These are phyloP conservation scores for Muscicapa adusta DNA, from an alignment of 2,113 vertebrate genomes.

Conservation along the genomic window DNA sequence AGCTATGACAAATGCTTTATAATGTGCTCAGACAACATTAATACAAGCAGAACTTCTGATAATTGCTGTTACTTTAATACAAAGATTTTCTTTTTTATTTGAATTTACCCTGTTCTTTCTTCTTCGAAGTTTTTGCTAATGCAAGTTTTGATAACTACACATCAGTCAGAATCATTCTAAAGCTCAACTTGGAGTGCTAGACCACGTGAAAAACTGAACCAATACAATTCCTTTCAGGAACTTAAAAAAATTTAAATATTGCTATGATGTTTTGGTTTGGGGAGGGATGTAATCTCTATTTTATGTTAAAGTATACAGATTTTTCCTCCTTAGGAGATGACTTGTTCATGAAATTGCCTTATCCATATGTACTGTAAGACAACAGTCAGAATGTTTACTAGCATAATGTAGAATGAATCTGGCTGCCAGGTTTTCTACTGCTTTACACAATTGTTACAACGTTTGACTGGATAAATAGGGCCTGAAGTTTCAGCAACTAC, in stretches of 20 bases:
- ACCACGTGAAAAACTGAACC: neutral
- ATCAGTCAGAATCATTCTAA: neutral
- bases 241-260: neutral
- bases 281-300: neutral
- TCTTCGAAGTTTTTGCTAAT: neutral
- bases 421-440: neutral
- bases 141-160: neutral
- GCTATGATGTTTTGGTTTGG: neutral
- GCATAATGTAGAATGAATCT: neutral
- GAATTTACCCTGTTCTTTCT: neutral
- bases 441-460: neutral
- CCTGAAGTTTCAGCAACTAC: neutral
- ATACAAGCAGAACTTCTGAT: conserved; percentile 59
- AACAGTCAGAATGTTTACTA: neutral
- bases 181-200: neutral
- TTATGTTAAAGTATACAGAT: neutral
- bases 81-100: conserved; percentile 34
- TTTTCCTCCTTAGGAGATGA: neutral
- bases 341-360: neutral
- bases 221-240: neutral
- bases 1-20: conserved; percentile 75
- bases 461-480: neutral
- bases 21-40: conserved; percentile 66
- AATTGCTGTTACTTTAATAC: conserved; percentile 68
- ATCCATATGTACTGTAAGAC: neutral